Evolutionary conservation across 2,113 vertebrate species (phyloP), one percentile per base, ranked within the genome.

Genomic region (Ammodramus savannarum): DNA sequence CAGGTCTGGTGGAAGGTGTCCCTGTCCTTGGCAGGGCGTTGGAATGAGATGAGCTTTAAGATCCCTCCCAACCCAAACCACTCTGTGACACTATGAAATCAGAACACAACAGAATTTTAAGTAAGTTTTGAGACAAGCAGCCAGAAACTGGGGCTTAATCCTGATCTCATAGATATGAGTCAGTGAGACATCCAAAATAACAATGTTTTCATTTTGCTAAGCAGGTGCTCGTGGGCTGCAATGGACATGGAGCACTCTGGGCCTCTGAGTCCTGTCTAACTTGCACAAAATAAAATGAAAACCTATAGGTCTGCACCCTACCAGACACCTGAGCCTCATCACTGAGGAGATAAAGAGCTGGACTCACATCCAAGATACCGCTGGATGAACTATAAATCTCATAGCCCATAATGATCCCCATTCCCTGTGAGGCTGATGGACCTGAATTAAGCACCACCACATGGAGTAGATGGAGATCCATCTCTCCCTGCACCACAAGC

Each of bases 391-490:
- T 5, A 4, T 22, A 10, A 36, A 26, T 36, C 32, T 63, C 44
- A 18, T 4, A 58, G 48, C 26, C 26, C 57, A 4, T 34, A 63
- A 46, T 0, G 2, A 18, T 26, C 46, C 34, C 57, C 43, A 19
- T 9, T 4, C 14, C 9, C 16, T 41, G 27, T 18, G 31, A 36
- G 17, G 43, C 54, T 5, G 1, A 31, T 11, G 25, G 55, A 43
- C 34, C 3, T 21, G 29, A 75, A 36, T 48, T 27, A 48, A 51
- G 5, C 62, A 23, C 48, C 44, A 75, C n/a, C 65, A 41, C 43
- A 9, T 2, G 0, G 7, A 71, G 38, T 0, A 85, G 41, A 29
- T 0, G 1, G 66, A 79, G 27, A 62, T 4, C 11, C 36, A 67
- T 22, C 9, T 49, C 36, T 39, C 6, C 49, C 41, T 55, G 25